Percentiles rank a stretch among this genome's conserved stretches.
phyloP scores from a whole-genome alignment of 2,888 invertebrate genomes.

The Oscheius myriophilus region DNA sequence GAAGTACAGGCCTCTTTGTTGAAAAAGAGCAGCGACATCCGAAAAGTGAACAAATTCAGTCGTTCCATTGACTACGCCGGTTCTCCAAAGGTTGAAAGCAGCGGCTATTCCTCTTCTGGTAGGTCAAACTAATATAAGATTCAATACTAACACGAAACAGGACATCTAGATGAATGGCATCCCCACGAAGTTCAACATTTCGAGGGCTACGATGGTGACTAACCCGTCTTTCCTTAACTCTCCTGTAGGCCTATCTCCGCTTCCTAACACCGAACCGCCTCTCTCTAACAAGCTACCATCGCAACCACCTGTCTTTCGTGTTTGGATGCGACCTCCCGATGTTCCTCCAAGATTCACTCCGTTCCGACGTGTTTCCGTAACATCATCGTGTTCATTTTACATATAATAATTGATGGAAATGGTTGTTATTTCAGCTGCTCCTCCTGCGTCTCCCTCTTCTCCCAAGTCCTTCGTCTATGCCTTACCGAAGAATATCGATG shows the following conservation, averaged over 20 bases:
- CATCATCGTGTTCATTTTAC: no score
- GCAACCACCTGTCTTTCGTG: background rate
- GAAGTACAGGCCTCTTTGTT: conserved; percentile 14
- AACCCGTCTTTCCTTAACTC: no score
- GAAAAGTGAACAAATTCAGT: background rate
- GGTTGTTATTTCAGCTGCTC: background rate
- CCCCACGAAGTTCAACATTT: conserved; percentile 14
- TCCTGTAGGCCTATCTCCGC: conserved; percentile 7
- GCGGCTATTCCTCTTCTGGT: conserved; percentile 22
- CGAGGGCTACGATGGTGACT: conserved; percentile 21
- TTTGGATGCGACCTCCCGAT: conserved; percentile 15
- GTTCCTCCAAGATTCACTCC: conserved; percentile 1
- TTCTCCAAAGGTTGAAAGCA: conserved; percentile 13
- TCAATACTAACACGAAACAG: conserved; percentile 6
- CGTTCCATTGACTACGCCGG: conserved; percentile 17
- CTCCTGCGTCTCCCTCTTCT: background rate
- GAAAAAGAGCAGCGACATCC: conserved; percentile 6
- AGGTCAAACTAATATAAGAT: background rate
- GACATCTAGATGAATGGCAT: conserved; percentile 7
- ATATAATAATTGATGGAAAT: background rate
- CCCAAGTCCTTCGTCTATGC: conserved; percentile 8
- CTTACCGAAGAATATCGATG: background rate
- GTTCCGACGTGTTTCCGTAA: no score
- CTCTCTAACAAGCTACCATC: background rate
- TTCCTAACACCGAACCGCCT: conserved; percentile 1